phyloP scores from a whole-genome alignment of 1,140 invertebrate species.

The Drosophila athabasca region DNA sequence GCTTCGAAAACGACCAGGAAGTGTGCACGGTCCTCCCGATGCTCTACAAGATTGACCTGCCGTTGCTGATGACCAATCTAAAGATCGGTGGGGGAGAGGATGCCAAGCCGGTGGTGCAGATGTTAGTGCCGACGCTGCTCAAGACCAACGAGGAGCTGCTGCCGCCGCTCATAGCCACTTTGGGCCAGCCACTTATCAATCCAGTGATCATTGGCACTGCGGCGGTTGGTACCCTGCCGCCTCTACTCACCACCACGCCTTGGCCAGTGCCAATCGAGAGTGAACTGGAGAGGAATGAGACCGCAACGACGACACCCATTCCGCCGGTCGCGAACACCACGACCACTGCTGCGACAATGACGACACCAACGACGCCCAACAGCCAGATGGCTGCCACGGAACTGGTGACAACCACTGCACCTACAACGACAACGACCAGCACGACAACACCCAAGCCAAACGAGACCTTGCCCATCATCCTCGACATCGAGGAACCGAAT shows the following conservation, averaged over 20 bases:
- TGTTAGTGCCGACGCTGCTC: slow-evolving; percentile 70
- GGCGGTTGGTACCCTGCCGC: slow-evolving; percentile 28
- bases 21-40: slow-evolving; percentile 83
- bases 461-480: slow-evolving; percentile 65
- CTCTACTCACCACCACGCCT: slow-evolving; percentile 20
- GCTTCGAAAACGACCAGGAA: slow-evolving; percentile 85
- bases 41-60: slow-evolving; percentile 77
- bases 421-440: slow-evolving; percentile 62
- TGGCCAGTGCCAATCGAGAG: slow-evolving; percentile 19
- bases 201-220: slow-evolving; percentile 82
- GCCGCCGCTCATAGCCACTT: slow-evolving; percentile 84
- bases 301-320: slow-evolving; percentile 21
- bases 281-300: slow-evolving; percentile 21
- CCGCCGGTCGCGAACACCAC: slow-evolving; percentile 6
- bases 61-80: slow-evolving; percentile 54
- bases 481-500: slow-evolving; percentile 67
- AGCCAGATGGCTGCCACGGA: slow-evolving; percentile 39
- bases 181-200: slow-evolving; percentile 84
- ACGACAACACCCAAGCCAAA: slow-evolving; percentile 65
- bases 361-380: slow-evolving; percentile 27
- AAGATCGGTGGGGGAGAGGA: slow-evolving; percentile 54
- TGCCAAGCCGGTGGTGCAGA: slow-evolving; percentile 55
- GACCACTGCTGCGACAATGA: slow-evolving; percentile 7
- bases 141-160: slow-evolving; percentile 76
- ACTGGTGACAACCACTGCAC: slow-evolving; percentile 59